Conservation (phyloP, 2,113 vertebrate species). For the Cnemophilus loriae region DNA sequence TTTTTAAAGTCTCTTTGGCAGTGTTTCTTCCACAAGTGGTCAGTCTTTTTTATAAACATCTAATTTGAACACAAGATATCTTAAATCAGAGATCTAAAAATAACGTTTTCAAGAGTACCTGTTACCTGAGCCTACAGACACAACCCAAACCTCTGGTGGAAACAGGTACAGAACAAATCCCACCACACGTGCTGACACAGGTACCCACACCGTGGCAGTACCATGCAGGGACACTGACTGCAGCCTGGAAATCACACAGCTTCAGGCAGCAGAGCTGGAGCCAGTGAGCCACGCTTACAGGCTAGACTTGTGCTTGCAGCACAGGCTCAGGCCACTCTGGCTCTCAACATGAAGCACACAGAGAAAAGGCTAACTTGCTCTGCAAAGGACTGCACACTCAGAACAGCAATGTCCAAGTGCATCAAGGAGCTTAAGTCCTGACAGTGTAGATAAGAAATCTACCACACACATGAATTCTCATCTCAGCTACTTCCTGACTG, state of each 20-base stretch:
- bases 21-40: conserved; percentile 84
- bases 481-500: not conserved
- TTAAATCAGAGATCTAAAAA: not conserved
- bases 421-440: not conserved
- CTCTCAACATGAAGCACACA: not conserved
- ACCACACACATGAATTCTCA: not conserved
- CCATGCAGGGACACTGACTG: not conserved
- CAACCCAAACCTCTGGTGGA: not conserved
- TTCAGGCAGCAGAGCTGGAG: not conserved
- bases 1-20: conserved; percentile 82
- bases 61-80: not conserved
- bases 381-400: rapidly evolving
- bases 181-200: not conserved
- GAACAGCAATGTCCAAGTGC: not conserved
- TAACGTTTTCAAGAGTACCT: not conserved
- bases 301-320: not conserved
- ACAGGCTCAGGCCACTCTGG: not conserved
- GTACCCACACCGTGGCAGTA: not conserved
- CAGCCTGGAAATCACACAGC: not conserved
- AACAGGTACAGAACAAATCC: not conserved
- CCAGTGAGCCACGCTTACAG: not conserved
- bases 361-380: not conserved
- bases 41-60: conserved; percentile 75
- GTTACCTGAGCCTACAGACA: not conserved
- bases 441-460: not conserved